Evolutionary conservation across 1,140 invertebrate genomes (phyloP).

Genomic region (Galleria mellonella): DNA sequence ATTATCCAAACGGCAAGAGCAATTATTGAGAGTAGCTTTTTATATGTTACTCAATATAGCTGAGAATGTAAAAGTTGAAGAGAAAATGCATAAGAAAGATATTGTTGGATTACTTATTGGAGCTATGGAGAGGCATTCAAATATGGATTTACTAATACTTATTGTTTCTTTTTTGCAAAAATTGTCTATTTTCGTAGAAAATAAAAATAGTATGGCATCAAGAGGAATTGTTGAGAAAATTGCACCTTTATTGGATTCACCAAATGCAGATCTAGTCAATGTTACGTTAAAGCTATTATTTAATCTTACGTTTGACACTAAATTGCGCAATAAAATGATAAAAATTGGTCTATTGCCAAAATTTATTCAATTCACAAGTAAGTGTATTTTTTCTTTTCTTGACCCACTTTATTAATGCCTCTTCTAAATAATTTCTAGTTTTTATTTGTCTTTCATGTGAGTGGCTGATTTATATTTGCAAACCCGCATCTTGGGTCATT

Average conservation of each 20-base stretch:
- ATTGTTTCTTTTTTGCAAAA: conserved; percentile 96
- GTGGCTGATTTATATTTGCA: too few relatives aligned
- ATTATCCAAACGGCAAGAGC: conserved; percentile 93
- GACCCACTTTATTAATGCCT: too few relatives aligned
- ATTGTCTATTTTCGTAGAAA: conserved; percentile 94
- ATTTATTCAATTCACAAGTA: conserved; percentile 91
- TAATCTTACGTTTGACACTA: conserved; percentile 97
- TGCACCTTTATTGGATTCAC: conserved; percentile 81
- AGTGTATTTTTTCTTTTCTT: conserved; percentile 44
- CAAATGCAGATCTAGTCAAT: conserved; percentile 88
- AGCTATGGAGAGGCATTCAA: conserved; percentile 88
- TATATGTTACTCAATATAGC: conserved; percentile 96
- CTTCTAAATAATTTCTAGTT: too few relatives aligned
- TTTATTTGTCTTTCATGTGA: too few relatives aligned
- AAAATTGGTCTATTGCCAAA: conserved; percentile 91
- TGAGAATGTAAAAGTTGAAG: conserved; percentile 94
- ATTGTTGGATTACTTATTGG: conserved; percentile 92
- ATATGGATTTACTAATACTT: conserved; percentile 91
- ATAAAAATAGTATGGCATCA: conserved; percentile 93
- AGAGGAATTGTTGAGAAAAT: conserved; percentile 85
- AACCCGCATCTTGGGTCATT: too few relatives aligned
- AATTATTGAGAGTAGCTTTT: conserved; percentile 90
- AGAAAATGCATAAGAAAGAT: conserved; percentile 97
- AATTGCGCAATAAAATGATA: conserved; percentile 91
- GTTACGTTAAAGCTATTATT: conserved; percentile 92